phyloP scores from a whole-genome alignment of 1,140 invertebrate species.

The Dendroctonus valens region DNA sequence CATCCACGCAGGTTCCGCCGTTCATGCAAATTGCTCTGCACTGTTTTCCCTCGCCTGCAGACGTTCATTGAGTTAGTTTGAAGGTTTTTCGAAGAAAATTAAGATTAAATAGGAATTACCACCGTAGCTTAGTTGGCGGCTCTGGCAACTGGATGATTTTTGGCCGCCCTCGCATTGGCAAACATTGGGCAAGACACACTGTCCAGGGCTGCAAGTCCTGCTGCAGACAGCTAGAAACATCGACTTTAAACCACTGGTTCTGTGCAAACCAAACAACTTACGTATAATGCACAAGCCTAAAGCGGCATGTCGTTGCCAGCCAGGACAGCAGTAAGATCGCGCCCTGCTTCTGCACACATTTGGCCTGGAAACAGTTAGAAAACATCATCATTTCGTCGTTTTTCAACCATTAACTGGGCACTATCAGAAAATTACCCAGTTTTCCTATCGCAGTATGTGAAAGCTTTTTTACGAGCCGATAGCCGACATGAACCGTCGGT shows the following conservation, averaged over 20 bases:
- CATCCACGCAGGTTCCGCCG: conserved; percentile 71
- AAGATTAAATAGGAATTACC: conserved; percentile 15
- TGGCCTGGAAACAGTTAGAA: conserved; percentile 58
- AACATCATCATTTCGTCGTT: too few species aligned
- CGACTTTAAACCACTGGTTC: too few species aligned
- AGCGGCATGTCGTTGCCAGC: conserved; percentile 71
- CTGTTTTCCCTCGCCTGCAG: conserved; percentile 51
- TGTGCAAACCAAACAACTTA: conserved; percentile 58
- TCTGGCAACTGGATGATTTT: conserved; percentile 35
- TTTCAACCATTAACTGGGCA: too few species aligned
- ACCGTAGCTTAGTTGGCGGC: conserved; percentile 26
- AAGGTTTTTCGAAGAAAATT: neutral
- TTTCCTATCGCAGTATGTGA: neutral
- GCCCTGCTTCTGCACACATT: conserved; percentile 73
- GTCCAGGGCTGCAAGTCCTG: conserved; percentile 66
- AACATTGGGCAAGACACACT: conserved; percentile 79
- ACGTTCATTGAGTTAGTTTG: conserved; percentile 3
- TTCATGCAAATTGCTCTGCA: conserved; percentile 73
- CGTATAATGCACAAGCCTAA: conserved; percentile 76
- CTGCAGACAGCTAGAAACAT: conserved; percentile 68
- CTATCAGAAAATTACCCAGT: conserved; percentile 6
- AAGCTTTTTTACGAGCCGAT: conserved; percentile 11
- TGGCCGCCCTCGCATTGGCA: conserved; percentile 67
- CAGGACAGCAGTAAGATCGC: conserved; percentile 76
- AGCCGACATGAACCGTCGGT: too few species aligned